Percentiles rank a stretch among this genome's conserved stretches.
These are phyloP conservation scores for Melanotaenia duboulayi DNA, from an alignment of 2,113 vertebrate genomes.

Conservation along the genomic window DNA sequence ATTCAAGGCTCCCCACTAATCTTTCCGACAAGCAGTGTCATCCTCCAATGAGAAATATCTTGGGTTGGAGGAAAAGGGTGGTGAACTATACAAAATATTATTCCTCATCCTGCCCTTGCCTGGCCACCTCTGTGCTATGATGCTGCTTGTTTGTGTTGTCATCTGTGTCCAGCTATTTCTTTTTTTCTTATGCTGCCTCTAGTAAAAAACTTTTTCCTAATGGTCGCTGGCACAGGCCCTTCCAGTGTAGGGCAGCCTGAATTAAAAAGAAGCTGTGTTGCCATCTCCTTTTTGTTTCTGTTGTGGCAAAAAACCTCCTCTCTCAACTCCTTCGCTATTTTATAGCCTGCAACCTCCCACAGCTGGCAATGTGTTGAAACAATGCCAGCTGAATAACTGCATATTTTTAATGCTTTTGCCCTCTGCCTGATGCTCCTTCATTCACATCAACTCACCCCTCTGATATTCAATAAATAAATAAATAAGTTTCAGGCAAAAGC, in stretches of 20 bases:
- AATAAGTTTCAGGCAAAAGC: slow-evolving; percentile 42
- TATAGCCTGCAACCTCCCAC: slow-evolving; percentile 35
- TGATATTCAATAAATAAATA: slow-evolving; percentile 62
- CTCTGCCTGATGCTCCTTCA: slow-evolving; percentile 50
- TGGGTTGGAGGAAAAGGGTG: slow-evolving; percentile 47
- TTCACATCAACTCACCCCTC: slow-evolving; percentile 52
- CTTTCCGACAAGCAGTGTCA: slow-evolving; percentile 71
- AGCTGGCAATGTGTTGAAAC: slow-evolving; percentile 44
- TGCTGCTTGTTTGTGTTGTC: slow-evolving; percentile 30
- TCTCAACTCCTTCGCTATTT: slow-evolving; percentile 50
- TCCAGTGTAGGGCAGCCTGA: slow-evolving; percentile 35
- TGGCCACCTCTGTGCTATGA: slow-evolving; percentile 45
- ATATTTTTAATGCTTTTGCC: slow-evolving; percentile 45
- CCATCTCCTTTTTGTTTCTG: slow-evolving; percentile 60
- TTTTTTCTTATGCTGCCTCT: slow-evolving; percentile 9
- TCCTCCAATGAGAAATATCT: slow-evolving; percentile 67
- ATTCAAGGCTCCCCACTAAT: slow-evolving; percentile 73
- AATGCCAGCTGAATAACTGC: slow-evolving; percentile 53
- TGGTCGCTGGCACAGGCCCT: slow-evolving; percentile 29
- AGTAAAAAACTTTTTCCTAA: slow-evolving; percentile 34
- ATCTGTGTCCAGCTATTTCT: slow-evolving; percentile 4
- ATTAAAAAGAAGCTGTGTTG: slow-evolving; percentile 52
- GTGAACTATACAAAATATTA: slow-evolving; percentile 49
- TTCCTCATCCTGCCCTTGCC: slow-evolving; percentile 52
- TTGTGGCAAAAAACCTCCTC: slow-evolving; percentile 56